Conservation (phyloP, 2,888 invertebrate species). For the Anticlea derivata region DNA sequence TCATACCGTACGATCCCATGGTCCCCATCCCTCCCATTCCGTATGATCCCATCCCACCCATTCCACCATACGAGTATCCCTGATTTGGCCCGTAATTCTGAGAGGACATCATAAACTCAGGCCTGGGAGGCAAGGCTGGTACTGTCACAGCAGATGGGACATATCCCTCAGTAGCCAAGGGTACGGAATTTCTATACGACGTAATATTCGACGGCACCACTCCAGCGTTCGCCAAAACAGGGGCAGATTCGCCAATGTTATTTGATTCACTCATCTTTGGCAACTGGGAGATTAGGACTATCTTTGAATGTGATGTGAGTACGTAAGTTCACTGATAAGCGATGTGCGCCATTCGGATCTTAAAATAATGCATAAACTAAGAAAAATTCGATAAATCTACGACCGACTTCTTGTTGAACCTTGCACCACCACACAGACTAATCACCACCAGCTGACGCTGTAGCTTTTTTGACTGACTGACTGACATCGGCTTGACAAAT, state of each 20-base stretch:
- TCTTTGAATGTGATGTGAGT: constrained; percentile 28
- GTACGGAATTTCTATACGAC: constrained; percentile 58
- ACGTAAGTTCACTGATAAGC: constrained; percentile 44
- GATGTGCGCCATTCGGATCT: constrained; percentile 34
- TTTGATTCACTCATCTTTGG: constrained; percentile 64
- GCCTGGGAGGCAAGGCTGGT: constrained; percentile 66
- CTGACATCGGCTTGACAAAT: too few relatives aligned
- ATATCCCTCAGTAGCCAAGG: constrained; percentile 23
- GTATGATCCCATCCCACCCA: constrained; percentile 37
- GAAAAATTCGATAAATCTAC: background rate
- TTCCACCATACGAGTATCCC: constrained; percentile 41
- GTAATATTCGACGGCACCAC: constrained; percentile 38
- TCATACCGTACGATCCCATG: constrained; percentile 53
- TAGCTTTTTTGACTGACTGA: too few relatives aligned
- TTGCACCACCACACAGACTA: constrained; percentile 6
- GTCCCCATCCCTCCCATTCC: constrained; percentile 44
- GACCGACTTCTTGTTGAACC: constrained; percentile 6
- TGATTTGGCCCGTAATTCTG: constrained; percentile 57
- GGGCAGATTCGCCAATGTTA: constrained; percentile 56
- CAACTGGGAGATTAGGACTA: constrained; percentile 36
- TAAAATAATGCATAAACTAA: constrained; percentile 11
- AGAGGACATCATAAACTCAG: constrained; percentile 54
- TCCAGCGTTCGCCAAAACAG: constrained; percentile 55
- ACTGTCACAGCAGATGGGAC: background rate
- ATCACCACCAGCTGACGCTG: too few relatives aligned